These are phyloP conservation scores for Erpobdella octoculata DNA, from an alignment of 2,888 invertebrate species.

Conservation along the genomic window DNA sequence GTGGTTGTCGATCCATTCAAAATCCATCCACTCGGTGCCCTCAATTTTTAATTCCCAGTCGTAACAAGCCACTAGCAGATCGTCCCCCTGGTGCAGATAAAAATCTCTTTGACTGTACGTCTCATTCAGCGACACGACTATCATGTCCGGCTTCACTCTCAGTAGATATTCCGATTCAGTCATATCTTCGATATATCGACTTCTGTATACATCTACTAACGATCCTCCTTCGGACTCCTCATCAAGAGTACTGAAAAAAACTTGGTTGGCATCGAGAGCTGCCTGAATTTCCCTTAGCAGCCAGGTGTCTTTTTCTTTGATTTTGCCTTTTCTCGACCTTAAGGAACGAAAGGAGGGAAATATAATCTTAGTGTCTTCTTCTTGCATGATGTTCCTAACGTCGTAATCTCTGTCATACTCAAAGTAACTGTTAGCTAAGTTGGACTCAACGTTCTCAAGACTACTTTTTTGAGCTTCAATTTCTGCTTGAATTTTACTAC, in stretches of 20 bases:
- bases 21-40: background rate
- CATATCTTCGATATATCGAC: background rate
- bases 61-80: background rate
- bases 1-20: conserved; percentile 12
- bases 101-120: background rate
- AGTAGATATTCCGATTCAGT: background rate
- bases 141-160: background rate
- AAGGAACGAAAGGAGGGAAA: background rate
- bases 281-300: background rate
- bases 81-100: background rate
- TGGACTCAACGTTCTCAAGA: background rate
- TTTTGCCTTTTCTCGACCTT: too few species aligned
- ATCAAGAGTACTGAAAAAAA: background rate
- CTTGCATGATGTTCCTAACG: background rate
- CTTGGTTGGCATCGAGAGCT: background rate
- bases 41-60: background rate
- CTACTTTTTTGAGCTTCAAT: too few species aligned
- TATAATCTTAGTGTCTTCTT: background rate
- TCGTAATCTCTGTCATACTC: conserved; percentile 3
- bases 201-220: background rate
- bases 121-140: background rate
- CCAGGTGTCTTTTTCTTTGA: background rate
- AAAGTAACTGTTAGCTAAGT: too few species aligned
- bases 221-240: background rate
- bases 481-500: too few species aligned